phyloP scores from a whole-genome alignment of 2,113 vertebrate genomes.

The Chionis minor region DNA sequence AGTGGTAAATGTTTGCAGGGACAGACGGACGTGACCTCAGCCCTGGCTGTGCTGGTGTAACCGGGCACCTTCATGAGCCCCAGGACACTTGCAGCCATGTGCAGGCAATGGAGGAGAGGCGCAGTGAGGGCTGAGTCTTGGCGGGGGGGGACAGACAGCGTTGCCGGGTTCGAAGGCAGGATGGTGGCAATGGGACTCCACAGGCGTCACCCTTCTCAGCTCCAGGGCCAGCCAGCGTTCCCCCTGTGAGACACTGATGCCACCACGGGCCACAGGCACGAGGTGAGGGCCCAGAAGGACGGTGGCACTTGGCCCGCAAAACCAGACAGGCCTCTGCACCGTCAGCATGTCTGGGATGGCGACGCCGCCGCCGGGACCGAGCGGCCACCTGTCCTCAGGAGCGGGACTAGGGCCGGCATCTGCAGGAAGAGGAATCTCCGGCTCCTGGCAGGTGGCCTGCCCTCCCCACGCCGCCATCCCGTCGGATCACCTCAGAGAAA shows the following conservation, averaged over 20 bases:
- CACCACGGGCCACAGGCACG: rapidly evolving
- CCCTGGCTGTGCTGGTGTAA: background rate
- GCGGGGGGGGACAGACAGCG: rapidly evolving
- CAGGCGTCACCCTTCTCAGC: background rate
- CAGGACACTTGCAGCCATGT: background rate
- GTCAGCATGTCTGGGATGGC: rapidly evolving
- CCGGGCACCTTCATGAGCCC: background rate
- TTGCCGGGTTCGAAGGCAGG: background rate
- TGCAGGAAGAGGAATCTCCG: background rate
- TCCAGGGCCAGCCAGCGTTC: background rate
- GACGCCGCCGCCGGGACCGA: background rate
- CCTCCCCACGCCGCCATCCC: rapidly evolving
- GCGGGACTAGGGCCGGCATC: background rate
- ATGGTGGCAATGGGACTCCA: background rate
- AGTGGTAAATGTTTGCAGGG: background rate
- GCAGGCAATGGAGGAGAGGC: background rate
- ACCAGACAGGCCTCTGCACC: no score
- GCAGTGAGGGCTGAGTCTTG: background rate
- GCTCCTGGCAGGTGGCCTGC: background rate
- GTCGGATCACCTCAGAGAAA: background rate
- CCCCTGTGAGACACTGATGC: background rate
- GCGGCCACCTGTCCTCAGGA: background rate
- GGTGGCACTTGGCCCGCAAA: background rate
- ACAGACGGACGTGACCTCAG: background rate
- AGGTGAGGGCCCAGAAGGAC: rapidly evolving